Evolutionary conservation across 1,140 invertebrate genomes (phyloP).

Genomic region (Eubasilissa regina): DNA sequence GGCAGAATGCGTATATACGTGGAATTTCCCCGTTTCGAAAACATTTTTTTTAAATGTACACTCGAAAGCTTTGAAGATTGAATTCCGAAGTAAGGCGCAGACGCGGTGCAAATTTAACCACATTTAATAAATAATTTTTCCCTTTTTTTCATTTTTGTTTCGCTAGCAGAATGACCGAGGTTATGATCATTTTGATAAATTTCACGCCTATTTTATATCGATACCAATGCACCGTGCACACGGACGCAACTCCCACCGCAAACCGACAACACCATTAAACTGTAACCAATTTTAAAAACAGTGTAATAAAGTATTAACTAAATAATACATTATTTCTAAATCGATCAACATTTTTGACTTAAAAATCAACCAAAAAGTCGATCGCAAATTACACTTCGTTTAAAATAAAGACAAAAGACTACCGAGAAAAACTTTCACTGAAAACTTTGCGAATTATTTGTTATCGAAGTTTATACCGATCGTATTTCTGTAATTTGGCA

Average conservation of each 20-base stretch:
- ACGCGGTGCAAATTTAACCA: not conserved
- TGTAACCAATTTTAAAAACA: no score
- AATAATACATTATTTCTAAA: no score
- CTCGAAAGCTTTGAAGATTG: no score
- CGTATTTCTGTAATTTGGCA: no score
- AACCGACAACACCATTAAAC: no score
- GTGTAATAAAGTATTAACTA: no score
- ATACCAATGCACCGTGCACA: not conserved
- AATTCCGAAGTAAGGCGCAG: no score
- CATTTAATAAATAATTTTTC: conserved; percentile 9
- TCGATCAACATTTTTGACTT: no score
- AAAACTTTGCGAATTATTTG: conserved; percentile 8
- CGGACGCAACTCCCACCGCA: not conserved
- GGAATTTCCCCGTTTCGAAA: no score
- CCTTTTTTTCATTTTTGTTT: conserved; percentile 5
- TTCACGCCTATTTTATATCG: conserved; percentile 15
- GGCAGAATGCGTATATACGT: no score
- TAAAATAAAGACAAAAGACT: conserved; percentile 27
- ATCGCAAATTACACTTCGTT: conserved; percentile 20
- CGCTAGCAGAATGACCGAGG: not conserved
- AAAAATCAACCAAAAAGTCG: not conserved
- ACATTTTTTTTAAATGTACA: no score
- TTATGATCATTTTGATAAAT: conserved; percentile 31
- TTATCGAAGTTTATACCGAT: not conserved
- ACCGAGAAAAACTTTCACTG: conserved; percentile 29